phyloP scores from a whole-genome alignment of 2,113 vertebrate species.

The Fukomys damarensis region DNA sequence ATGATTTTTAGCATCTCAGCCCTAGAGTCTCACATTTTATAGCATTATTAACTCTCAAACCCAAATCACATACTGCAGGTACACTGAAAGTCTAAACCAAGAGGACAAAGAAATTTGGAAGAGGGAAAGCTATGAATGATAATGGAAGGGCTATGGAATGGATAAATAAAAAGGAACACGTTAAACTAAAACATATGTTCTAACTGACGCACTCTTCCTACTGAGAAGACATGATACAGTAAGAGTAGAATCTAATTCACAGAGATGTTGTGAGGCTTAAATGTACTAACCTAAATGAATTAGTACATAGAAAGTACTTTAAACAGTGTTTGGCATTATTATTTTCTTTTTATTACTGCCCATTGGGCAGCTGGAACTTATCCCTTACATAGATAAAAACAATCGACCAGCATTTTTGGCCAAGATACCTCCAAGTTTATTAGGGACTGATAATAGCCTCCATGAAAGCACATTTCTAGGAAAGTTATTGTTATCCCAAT shows the following conservation, averaged over 20 bases:
- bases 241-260: not conserved
- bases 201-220: not conserved
- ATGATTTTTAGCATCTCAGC: not conserved
- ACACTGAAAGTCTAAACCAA: not conserved
- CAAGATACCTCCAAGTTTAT: not conserved
- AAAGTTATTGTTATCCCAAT: not conserved
- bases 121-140: not conserved
- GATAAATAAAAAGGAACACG: not conserved
- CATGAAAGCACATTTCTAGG: not conserved
- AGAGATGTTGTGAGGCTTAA: not conserved
- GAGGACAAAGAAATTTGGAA: not conserved
- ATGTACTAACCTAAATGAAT: not conserved
- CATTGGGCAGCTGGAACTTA: not conserved
- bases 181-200: not conserved
- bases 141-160: not conserved
- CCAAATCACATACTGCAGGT: not conserved
- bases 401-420: not conserved
- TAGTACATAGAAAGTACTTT: not conserved
- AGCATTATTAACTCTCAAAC: not conserved
- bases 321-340: not conserved
- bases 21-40: not conserved
- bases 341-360: not conserved
- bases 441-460: not conserved
- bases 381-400: not conserved
- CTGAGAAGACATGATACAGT: not conserved